phyloP scores from a whole-genome alignment of 1,140 invertebrate genomes.

The Meteorus sp. region DNA sequence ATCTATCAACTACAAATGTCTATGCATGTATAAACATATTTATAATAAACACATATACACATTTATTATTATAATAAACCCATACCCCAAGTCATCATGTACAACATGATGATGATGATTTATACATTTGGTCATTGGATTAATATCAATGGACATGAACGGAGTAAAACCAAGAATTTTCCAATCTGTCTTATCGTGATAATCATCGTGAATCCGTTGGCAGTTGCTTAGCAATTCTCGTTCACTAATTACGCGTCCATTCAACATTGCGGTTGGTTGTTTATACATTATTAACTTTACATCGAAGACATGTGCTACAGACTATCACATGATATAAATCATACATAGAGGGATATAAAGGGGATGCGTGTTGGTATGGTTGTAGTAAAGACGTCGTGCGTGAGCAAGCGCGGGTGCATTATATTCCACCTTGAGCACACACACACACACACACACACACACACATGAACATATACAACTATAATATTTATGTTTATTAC shows the following conservation, averaged over 20 bases:
- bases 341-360: constrained; percentile 12
- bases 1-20: constrained; percentile 3
- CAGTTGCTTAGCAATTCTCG: neutral
- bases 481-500: neutral
- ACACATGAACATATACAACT: neutral
- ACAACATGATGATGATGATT: neutral
- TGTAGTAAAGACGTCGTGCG: constrained; percentile 34
- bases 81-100: constrained; percentile 2
- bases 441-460: constrained; percentile 14
- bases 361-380: constrained; percentile 28
- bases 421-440: constrained; percentile 33
- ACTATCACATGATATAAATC: too few relatives aligned
- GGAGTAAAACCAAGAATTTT: constrained; percentile 45
- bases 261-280: too few relatives aligned
- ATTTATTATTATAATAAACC: too few relatives aligned
- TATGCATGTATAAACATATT: neutral
- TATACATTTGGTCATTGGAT: too few relatives aligned
- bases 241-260: constrained; percentile 5
- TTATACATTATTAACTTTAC: too few relatives aligned
- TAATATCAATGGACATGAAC: too few relatives aligned
- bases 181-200: constrained; percentile 38
- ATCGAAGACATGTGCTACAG: neutral
- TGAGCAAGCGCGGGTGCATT: constrained; percentile 38
- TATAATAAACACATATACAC: neutral
- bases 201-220: too few relatives aligned